Conservation (phyloP, 2,797 vertebrate genomes). For the Pampus argenteus region DNA sequence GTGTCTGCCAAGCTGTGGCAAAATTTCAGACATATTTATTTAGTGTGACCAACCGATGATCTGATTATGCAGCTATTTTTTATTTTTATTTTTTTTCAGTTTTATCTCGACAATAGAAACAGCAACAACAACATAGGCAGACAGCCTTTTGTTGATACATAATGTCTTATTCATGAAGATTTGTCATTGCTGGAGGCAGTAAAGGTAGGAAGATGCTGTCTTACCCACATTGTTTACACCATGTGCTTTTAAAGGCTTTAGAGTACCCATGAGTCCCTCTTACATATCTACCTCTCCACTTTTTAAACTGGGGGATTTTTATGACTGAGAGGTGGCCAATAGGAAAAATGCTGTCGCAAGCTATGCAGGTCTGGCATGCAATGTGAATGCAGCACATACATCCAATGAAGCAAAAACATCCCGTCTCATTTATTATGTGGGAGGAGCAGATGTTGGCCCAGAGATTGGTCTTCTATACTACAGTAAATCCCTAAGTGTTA, state of each 20-base stretch:
- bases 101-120: constrained; percentile 11
- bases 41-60: constrained; percentile 13
- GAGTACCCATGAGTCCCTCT: constrained; percentile 17
- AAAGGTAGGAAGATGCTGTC: constrained; percentile 10
- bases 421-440: constrained; percentile 36
- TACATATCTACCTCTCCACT: constrained; percentile 4
- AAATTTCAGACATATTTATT: background rate
- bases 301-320: constrained; percentile 18
- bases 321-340: constrained; percentile 2
- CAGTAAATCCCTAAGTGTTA: constrained; percentile 14
- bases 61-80: constrained; percentile 8
- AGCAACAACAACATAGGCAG: constrained; percentile 1
- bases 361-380: background rate
- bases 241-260: constrained; percentile 35
- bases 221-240: constrained; percentile 26
- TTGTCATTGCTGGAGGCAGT: constrained; percentile 24
- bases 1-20: constrained; percentile 10
- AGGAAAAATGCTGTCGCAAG: constrained; percentile 32
- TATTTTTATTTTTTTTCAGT: background rate
- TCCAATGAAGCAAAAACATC: constrained; percentile 25
- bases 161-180: constrained; percentile 24
- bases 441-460: constrained; percentile 39
- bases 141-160: background rate
- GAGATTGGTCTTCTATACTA: constrained; percentile 6
- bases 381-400: constrained; percentile 21